Base-by-base conservation (phyloP, 1,140 invertebrate genomes). In the Marisa cornuarietis region DNA sequence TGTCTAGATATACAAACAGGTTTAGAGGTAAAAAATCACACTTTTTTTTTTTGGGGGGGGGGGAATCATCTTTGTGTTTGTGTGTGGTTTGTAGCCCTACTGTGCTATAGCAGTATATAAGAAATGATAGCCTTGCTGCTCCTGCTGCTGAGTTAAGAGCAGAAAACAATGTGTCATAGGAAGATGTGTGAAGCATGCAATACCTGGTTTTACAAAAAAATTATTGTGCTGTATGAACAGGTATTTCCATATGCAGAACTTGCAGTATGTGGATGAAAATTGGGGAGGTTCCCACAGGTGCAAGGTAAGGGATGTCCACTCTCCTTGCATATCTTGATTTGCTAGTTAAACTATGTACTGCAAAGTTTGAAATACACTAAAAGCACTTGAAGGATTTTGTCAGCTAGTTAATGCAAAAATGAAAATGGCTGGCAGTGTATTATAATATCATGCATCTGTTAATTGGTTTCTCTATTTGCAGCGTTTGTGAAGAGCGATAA, bases 231-330 rank as follows among this genome's bases (percentile, higher is more conserved):
- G 31, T 42, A 42, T 73, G 85, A 86, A 58, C 78, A 90, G 88
- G 79, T 85, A n/a, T 97, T 96, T 90, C 94, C 96, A 18, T 95
- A 94, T 91, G 97, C 96, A 22, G 93, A 96, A 71, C 91, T 98
- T 51, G 95, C 97, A 93, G 96, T 98, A 0, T 98, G 97, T 89
- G 96, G 96, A 81, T 98, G 97, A 91, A 98, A 98, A 92, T 97
- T 98, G 92, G 96, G 96, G 80, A 94, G 96, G 62, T 98, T 96
- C 93, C 97, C 97, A 71, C 97, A 98, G 93, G 97, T 98, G 86
- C 95, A 98, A 93, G 94, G 94, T 94, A 91, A 81, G 84, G 26
- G 22, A 66, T 69, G 31, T 52, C 51, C 63, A 13, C 62, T 54
- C 71, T 71, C 52, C 42, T 13, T n/a, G 62, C 24, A 26, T 16